Percentiles rank a stretch among this genome's conserved stretches.
These are phyloP conservation scores for Tyrannus savana DNA, from an alignment of 2,113 vertebrate genomes.

Conservation along the genomic window DNA sequence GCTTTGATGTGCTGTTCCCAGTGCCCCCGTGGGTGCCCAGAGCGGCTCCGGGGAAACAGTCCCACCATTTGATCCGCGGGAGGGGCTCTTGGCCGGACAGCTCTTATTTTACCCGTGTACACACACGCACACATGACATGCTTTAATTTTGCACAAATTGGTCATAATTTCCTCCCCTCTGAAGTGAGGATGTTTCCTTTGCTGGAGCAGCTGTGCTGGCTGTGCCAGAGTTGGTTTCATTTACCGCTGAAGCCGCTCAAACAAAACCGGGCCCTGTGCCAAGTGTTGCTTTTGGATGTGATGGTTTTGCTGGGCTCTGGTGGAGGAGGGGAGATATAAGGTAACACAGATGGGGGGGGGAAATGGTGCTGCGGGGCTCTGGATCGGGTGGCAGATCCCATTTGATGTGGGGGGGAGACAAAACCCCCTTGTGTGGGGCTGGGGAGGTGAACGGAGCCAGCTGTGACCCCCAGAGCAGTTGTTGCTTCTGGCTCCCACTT, in stretches of 20 bases:
- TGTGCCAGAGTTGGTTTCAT: constrained; percentile 51
- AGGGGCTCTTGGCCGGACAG: not conserved
- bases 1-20: not conserved
- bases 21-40: not conserved
- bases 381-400: not conserved
- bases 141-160: constrained; percentile 47
- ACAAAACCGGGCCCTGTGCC: constrained; percentile 22
- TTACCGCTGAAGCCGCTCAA: constrained; percentile 54
- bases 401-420: constrained; percentile 22
- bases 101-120: constrained; percentile 2
- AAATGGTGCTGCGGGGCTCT: not conserved
- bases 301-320: constrained; percentile 18
- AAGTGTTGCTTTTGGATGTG: constrained; percentile 43
- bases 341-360: not conserved
- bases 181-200: constrained; percentile 42
- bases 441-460: not conserved
- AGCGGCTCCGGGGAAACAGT: not conserved
- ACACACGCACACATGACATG: not conserved
- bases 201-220: constrained; percentile 65
- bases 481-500: constrained; percentile 22
- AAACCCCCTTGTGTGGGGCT: constrained; percentile 1
- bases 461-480: constrained; percentile 28
- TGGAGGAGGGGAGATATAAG: constrained; percentile 1
- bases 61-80: not conserved
- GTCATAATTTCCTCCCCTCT: constrained; percentile 46